phyloP scores from a whole-genome alignment of 1,140 invertebrate species.

The Periplaneta americana region DNA sequence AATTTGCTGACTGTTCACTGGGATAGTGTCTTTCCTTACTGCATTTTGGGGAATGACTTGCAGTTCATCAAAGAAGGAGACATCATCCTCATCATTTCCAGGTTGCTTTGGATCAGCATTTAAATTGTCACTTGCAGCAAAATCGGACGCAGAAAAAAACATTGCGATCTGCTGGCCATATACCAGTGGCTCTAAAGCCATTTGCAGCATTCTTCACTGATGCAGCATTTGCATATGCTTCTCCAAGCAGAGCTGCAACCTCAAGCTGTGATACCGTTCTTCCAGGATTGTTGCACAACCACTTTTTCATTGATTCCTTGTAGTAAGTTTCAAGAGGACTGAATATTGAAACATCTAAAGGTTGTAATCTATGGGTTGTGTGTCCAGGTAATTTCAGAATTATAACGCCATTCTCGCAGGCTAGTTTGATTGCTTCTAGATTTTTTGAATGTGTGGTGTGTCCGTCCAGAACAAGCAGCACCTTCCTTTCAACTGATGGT shows the following conservation, averaged over 20 bases:
- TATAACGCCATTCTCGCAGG: slow-evolving; percentile 10
- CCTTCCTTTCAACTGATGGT: too few relatives aligned
- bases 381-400: slow-evolving; percentile 23
- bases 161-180: slow-evolving; percentile 33
- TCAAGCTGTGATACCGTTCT: slow-evolving; percentile 26
- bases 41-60: neutral
- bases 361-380: slow-evolving; percentile 35
- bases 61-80: neutral
- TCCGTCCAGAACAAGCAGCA: slow-evolving; percentile 29
- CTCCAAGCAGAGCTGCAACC: slow-evolving; percentile 25
- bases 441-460: slow-evolving; percentile 23
- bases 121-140: neutral
- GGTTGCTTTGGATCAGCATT: neutral
- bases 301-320: neutral
- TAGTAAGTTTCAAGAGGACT: slow-evolving; percentile 28
- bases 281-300: slow-evolving; percentile 17
- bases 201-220: slow-evolving; percentile 33
- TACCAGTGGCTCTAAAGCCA: slow-evolving; percentile 32
- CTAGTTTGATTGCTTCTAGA: slow-evolving; percentile 1
- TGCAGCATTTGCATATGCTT: slow-evolving; percentile 33
- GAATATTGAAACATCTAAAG: slow-evolving; percentile 33
- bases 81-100: neutral
- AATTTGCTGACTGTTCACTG: neutral
- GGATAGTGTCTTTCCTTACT: neutral
- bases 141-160: slow-evolving; percentile 32